Base-by-base conservation (phyloP, 2,888 invertebrate species). In the Chaetogeoica ovagalla region DNA sequence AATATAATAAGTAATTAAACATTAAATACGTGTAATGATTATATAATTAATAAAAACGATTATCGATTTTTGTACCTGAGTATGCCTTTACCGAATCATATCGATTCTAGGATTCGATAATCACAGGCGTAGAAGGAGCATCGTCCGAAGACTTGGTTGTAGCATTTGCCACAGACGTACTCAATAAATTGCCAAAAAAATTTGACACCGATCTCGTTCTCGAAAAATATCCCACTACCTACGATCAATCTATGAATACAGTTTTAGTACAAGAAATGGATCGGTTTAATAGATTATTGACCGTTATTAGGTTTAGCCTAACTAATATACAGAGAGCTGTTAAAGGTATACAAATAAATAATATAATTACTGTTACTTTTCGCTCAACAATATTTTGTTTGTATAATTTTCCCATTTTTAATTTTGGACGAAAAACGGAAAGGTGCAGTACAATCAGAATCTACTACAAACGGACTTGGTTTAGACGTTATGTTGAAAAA, bases 221-320 rank as follows among this genome's bases (percentile, higher is more conserved):
- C 82, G 87, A 88, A 84, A 90, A 89, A 83, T 94, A 89, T 85
- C 94, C 94, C 0, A 91, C 93, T 0, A 89, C 89, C 83, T 94
- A 95, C 84, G 88, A 88, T 71, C 93, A 94, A 87, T 94, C 94
- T 1, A 93, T 94, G 93, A 94, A 94, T 85, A 94, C 94, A 0
- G 94, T 95, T 9, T 88, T 95, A 21, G 90, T 93, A 70, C 92
- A 93, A 87, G 93, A 93, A 88, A 90, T 93, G 90, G 90, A 91
- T 85, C 87, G 92, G 59, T 93, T 91, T 84, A 93, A 92, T 84
- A 90, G 88, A 84, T 86, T 95, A 65, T 85, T 90, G 39, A 84
- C 86, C 13, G 91, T 92, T 85, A 92, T 97, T 23, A 88, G 88
- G 59, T 84, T 82, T 15, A 92, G 93, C n/a, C 89, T 97, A 83